Base-by-base conservation (phyloP, 2,888 invertebrate species). In the Sesia apiformis region DNA sequence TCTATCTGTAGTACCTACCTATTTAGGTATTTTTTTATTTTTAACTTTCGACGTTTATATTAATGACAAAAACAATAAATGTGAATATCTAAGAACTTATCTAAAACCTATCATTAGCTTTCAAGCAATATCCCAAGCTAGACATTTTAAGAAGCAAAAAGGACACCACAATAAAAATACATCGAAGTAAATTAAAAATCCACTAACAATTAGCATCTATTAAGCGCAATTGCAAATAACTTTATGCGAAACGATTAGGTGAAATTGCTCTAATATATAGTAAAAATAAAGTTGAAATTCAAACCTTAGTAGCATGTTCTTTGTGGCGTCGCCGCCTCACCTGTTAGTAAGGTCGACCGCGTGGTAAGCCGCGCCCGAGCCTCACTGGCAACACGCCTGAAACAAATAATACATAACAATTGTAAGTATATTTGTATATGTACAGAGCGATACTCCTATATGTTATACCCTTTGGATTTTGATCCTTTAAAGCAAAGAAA, bases 241-340 rank as follows among this genome's bases (percentile, higher is more conserved):
- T 8, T 39, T 52, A 54, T 53, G 51, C 51, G 40, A 49, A 38
- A 40, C 56, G 46, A 8, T 46, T 8, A 53, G 53, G n/a, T 46
- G 40, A 53, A 55, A 56, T 56, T 52, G 55, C 5, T 52, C 50
- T 61, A 53, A 53, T 59, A 60, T 40, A 3, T 0, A 23, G 39
- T 60, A 67, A 51, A 62, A 61, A 83, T 85, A 84, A 81, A 81
- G 78, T 76, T 73, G 38, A 78, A 73, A 78, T 78, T 82, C 88
- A 79, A 86, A 89, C 89, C 89, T 89, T 89, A 89, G 86, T 80
- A 89, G 82, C 89, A 89, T 88, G 87, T 77, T 89, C 87, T 85
- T 81, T 78, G 82, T 81, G 82, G 84, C 83, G 84, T 73, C 76
- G 79, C 79, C 86, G 84, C 89, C 88, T 88, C 88, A 88, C 88